Percentiles rank a stretch among this genome's conserved stretches.
These are phyloP conservation scores for Lepidotrigona ventralis DNA, from an alignment of 1,140 invertebrate genomes.

Conservation along the genomic window DNA sequence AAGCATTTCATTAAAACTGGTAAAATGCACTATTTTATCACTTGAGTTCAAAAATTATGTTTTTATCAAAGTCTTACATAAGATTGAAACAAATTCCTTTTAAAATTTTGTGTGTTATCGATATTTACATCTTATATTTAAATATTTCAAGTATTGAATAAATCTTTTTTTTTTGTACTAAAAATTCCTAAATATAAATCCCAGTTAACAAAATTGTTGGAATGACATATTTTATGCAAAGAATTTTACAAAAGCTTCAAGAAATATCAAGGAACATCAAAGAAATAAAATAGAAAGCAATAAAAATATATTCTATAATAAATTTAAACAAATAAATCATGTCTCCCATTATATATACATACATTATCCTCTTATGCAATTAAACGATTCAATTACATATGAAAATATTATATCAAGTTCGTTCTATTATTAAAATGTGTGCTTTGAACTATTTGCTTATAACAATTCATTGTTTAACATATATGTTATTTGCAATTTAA, in stretches of 20 bases:
- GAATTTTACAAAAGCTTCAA: constrained; percentile 3
- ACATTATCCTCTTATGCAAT: neutral
- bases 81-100: neutral
- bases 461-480: constrained; percentile 10
- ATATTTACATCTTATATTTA: constrained; percentile 10
- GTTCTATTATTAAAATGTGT: constrained; percentile 18
- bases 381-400: constrained; percentile 21
- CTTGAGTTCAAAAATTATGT: neutral
- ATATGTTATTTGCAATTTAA: constrained; percentile 31
- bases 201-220: neutral
- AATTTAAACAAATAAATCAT: constrained; percentile 13
- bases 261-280: neutral
- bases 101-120: neutral
- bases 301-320: constrained; percentile 23
- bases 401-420: constrained; percentile 14
- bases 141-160: neutral
- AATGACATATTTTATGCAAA: constrained; percentile 18
- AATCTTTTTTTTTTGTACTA: neutral
- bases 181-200: constrained; percentile 1
- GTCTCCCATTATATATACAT: constrained; percentile 49
- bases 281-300: neutral
- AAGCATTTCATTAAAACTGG: neutral
- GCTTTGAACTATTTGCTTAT: constrained; percentile 10
- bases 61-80: constrained; percentile 1
- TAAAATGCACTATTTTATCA: neutral